Evolutionary conservation across 1,140 invertebrate genomes (phyloP).

Genomic region (Eciton burchellii): DNA sequence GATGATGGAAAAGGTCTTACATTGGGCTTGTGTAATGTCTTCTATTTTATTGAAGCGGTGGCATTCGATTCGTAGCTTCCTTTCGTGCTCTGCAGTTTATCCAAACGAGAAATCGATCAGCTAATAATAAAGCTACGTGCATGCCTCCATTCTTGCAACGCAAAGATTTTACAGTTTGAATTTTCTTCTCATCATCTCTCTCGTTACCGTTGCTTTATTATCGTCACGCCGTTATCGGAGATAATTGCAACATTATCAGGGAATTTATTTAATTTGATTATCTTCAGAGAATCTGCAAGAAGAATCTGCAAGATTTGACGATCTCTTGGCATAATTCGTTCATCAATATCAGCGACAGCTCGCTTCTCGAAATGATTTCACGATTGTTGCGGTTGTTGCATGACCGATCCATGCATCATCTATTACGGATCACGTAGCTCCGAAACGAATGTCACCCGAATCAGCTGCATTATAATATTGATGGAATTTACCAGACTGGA

Average conservation of each 20-base stretch:
- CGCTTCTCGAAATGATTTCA: not conserved
- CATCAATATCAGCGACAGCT: no score
- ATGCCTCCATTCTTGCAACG: not conserved
- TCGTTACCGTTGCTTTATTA: no score
- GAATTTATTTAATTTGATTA: not conserved
- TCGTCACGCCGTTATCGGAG: no score
- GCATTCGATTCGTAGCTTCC: not conserved
- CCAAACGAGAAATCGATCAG: not conserved
- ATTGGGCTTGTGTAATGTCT: constrained; percentile 34
- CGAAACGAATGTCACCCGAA: constrained; percentile 46
- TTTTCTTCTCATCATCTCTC: no score
- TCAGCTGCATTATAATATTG: constrained; percentile 72
- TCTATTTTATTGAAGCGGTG: not conserved
- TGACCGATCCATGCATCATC: constrained; percentile 36
- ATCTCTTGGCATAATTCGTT: not conserved
- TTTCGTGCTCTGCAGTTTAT: not conserved
- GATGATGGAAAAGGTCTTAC: constrained; percentile 8
- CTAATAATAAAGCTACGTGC: not conserved
- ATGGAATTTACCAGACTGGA: constrained; percentile 77
- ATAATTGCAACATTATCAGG: no score
- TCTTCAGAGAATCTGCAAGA: not conserved
- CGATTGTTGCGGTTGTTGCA: not conserved
- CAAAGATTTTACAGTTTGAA: no score
- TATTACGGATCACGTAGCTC: constrained; percentile 57
- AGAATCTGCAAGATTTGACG: not conserved